Percentiles rank a stretch among this genome's conserved stretches.
Conservation (phyloP, 2,113 vertebrate genomes). For the Callocephalon fimbriatum region DNA sequence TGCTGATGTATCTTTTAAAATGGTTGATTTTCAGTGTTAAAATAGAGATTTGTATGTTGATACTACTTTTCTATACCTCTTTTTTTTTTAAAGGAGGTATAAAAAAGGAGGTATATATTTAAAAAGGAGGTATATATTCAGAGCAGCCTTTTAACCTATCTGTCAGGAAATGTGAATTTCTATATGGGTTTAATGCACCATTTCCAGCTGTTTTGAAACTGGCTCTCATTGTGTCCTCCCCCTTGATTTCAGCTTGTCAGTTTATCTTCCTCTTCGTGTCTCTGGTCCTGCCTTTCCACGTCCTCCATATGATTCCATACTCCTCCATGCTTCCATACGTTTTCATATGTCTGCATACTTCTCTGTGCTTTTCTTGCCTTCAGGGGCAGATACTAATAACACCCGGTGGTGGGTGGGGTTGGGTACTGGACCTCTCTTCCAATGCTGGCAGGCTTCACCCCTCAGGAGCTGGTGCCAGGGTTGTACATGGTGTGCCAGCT, state of each 20-base stretch:
- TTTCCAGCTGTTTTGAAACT: not conserved
- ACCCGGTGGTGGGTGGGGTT: not conserved
- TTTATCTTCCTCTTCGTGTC: not conserved
- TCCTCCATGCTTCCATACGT: not conserved
- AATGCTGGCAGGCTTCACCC: not conserved
- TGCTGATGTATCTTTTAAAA: too few species aligned
- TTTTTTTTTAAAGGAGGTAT: not conserved
- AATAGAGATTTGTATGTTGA: too few species aligned
- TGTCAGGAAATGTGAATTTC: not conserved
- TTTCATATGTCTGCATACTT: not conserved
- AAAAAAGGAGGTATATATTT: not conserved
- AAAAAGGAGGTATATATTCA: not conserved
- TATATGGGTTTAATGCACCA: not conserved
- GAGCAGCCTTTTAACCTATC: not conserved
- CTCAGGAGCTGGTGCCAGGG: not conserved
- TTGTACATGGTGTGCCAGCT: fast-evolving
- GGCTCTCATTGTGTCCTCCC: not conserved
- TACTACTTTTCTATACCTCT: too few species aligned
- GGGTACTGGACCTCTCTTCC: not conserved
- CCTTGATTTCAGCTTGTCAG: not conserved
- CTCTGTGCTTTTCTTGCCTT: not conserved
- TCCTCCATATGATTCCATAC: not conserved
- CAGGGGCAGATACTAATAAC: not conserved
- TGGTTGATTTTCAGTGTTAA: too few species aligned
- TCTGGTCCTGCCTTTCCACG: not conserved